These are phyloP conservation scores for Carassius gibelio DNA, from an alignment of 2,113 vertebrate species.

Conservation along the genomic window DNA sequence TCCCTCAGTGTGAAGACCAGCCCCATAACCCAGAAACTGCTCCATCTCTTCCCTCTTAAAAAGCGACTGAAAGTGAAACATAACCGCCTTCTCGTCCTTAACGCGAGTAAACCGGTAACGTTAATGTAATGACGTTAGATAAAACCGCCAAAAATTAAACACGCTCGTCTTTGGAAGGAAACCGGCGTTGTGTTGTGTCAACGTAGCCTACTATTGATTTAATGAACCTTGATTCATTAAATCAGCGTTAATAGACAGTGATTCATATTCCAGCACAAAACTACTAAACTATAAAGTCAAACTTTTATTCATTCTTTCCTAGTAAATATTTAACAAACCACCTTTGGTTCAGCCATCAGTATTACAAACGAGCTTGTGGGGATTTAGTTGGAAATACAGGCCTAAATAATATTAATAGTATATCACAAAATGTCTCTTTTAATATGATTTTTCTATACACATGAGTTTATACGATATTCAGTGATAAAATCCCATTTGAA, in stretches of 20 bases:
- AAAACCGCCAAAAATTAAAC: not conserved
- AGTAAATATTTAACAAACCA: not conserved
- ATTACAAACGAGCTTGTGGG: not conserved
- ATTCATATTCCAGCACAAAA: not conserved
- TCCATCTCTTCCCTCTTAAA: slow-evolving; percentile 7
- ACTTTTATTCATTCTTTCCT: not conserved
- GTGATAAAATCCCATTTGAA: not conserved
- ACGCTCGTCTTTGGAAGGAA: not conserved
- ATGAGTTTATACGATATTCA: not conserved
- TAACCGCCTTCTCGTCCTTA: slow-evolving; percentile 2
- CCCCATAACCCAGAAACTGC: not conserved
- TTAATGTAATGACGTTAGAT: not conserved
- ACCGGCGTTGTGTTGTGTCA: not conserved
- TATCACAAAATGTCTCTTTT: not conserved
- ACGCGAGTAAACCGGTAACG: not conserved
- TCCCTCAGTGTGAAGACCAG: slow-evolving; percentile 6
- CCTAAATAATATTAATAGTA: not conserved
- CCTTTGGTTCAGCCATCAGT: not conserved
- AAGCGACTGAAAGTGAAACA: not conserved
- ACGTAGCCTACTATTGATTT: too few relatives aligned
- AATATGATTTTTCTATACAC: not conserved
- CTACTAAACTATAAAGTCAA: not conserved
- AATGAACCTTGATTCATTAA: not conserved
- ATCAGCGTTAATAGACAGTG: too few relatives aligned
- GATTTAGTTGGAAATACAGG: not conserved